These are phyloP conservation scores for Tachysurus fulvidraco DNA, from an alignment of 2,113 vertebrate genomes.

Conservation along the genomic window DNA sequence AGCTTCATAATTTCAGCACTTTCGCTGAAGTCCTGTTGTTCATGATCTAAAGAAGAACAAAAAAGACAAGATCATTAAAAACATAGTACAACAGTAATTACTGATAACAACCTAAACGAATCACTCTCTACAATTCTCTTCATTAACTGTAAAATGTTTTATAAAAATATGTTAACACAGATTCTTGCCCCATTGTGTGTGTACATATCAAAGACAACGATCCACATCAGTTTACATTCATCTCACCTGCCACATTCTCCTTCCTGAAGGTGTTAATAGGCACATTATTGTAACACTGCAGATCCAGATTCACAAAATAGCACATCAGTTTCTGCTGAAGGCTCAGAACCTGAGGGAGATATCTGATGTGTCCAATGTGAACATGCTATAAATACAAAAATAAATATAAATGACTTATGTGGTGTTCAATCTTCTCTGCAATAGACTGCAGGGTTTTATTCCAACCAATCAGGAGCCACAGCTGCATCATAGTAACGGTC, in stretches of 20 bases:
- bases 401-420: neutral
- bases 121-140: too few relatives aligned
- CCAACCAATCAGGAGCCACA: too few relatives aligned
- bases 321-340: conserved; percentile 47
- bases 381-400: conserved; percentile 26
- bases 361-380: conserved; percentile 40
- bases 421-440: neutral
- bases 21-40: conserved; percentile 1
- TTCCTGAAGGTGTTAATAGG: conserved; percentile 21
- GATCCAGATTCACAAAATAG: conserved; percentile 39
- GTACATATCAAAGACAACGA: neutral
- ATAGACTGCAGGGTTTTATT: neutral
- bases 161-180: too few relatives aligned
- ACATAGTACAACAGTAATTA: neutral
- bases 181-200: too few relatives aligned
- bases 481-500: neutral
- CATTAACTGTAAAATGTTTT: too few relatives aligned
- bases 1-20: conserved; percentile 19
- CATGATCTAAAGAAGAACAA: conserved; percentile 21
- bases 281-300: conserved; percentile 25
- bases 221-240: neutral
- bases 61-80: neutral
- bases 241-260: conserved; percentile 34
- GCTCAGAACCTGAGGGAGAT: conserved; percentile 47
- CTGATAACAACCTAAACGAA: too few relatives aligned